These are phyloP conservation scores for Drosophila recens DNA, from an alignment of 2,888 invertebrate species.

Conservation along the genomic window DNA sequence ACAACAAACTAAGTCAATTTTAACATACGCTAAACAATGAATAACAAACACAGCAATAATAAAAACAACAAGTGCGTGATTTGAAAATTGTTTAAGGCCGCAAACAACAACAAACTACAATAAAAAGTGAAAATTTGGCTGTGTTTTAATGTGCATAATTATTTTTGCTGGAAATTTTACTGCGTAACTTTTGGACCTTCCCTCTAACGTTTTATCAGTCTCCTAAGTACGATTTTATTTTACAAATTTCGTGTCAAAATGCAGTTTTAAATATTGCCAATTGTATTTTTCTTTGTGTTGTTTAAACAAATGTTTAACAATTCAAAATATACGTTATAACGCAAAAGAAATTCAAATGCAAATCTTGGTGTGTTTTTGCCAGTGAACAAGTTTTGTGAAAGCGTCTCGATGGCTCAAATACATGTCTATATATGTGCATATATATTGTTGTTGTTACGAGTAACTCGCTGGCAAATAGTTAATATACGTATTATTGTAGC, in stretches of 20 bases:
- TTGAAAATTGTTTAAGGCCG: constrained; percentile 49
- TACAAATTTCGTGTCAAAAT: constrained; percentile 65
- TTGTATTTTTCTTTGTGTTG: constrained; percentile 41
- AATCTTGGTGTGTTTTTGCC: constrained; percentile 48
- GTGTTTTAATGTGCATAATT: constrained; percentile 70
- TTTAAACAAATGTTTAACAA: constrained; percentile 18
- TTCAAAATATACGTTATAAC: constrained; percentile 25
- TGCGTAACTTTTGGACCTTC: constrained; percentile 54
- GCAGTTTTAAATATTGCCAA: constrained; percentile 47
- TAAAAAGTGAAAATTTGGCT: constrained; percentile 64
- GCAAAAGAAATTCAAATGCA: constrained; percentile 59
- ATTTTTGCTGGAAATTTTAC: constrained; percentile 47
- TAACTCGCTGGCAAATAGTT: constrained; percentile 57
- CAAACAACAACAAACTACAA: constrained; percentile 1
- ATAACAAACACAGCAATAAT: constrained; percentile 37
- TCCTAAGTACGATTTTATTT: background rate
- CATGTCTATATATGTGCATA: constrained; percentile 27
- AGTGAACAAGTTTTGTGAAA: constrained; percentile 74
- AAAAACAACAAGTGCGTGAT: constrained; percentile 63
- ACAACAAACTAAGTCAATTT: constrained; percentile 36
- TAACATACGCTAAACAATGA: constrained; percentile 55
- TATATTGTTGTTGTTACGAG: constrained; percentile 30
- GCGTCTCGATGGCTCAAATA: constrained; percentile 46
- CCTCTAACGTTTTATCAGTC: background rate
- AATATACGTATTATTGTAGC: constrained; percentile 47